Base-by-base conservation (phyloP, 1,140 invertebrate species). In the Hestina assimilis region DNA sequence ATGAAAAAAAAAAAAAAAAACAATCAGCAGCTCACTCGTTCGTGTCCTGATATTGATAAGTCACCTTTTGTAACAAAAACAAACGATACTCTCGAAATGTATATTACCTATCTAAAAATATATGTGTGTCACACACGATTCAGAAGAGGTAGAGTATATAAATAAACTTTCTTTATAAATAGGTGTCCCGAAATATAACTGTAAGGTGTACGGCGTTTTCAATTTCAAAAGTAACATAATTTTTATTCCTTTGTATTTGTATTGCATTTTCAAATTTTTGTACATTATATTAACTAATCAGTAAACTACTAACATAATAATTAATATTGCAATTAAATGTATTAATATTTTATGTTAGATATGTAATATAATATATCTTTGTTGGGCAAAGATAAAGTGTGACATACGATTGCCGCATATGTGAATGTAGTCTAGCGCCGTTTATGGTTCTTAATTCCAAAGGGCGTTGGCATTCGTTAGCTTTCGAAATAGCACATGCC, bases 401-500 rank as follows among this genome's bases (percentile, higher is more conserved):
- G 12, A 11, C 21, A 11, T 15, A 26, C n/a, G 11, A 12, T 45
- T 45, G 0, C 28, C 17, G 28, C 26, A 17, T 24, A 21, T 47
- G 35, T 53, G 40, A 29, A 33, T 43, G 24, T 48, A 48, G 33
- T 33, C 21, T 48, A 48, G 53, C 23, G n/a, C 33, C 52, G 46
- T 43, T 26, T 26, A 35, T 29, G 55, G 21, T 31, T 33, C 45
- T 21, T 61, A 57, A 59, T 69, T 58, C 21, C 47, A 63, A 63
- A 70, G 63, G 63, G 57, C 67, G 60, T 66, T 70, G 60, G 57
- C 67, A 63, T 63, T 50, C 46, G 52, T 28, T 42, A 23, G 50
- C 50, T 66, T 63, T 61, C 63, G 58, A 38, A 61, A 42, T 26
- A 23, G 55, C 58, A 58, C 59, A 60, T 48, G 55, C 50, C 43